phyloP scores from a whole-genome alignment of 2,888 invertebrate species.

The Cephus pulcher region DNA sequence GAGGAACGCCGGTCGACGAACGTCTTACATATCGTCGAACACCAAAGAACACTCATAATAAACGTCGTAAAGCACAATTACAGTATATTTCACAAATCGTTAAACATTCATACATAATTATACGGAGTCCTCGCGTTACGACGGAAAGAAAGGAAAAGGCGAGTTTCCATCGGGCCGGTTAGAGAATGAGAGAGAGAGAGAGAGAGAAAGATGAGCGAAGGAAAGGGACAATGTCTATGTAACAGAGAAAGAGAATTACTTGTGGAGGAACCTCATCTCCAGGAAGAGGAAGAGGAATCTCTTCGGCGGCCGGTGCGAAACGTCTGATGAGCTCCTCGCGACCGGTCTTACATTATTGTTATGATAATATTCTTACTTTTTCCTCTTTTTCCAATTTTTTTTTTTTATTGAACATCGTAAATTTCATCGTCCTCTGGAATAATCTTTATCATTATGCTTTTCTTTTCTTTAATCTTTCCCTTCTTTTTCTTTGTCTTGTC shows the following conservation, averaged over 20 bases:
- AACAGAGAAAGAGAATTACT: not conserved
- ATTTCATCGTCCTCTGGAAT: not conserved
- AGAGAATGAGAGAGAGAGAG: not conserved
- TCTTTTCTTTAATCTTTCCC: conserved; percentile 24
- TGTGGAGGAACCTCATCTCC: not conserved
- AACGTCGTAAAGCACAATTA: conserved; percentile 67
- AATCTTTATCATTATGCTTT: not conserved
- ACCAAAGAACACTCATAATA: conserved; percentile 30
- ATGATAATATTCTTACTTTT: conserved; percentile 11
- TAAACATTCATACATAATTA: conserved; percentile 67
- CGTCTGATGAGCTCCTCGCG: conserved; percentile 7
- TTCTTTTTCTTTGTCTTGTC: conserved; percentile 39
- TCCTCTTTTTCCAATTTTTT: conserved; percentile 8
- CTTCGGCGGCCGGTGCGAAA: not conserved
- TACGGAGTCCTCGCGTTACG: conserved; percentile 42
- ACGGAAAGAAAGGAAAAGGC: conserved; percentile 47
- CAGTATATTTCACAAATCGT: conserved; percentile 68
- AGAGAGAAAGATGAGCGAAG: not conserved
- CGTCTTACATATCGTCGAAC: not conserved
- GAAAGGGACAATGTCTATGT: not conserved
- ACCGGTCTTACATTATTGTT: conserved; percentile 19
- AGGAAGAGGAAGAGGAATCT: not conserved
- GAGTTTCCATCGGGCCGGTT: conserved; percentile 26
- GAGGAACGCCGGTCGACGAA: not conserved
- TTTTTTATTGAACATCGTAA: conserved; percentile 4